Percentiles rank a stretch among this genome's conserved stretches.
phyloP scores from a whole-genome alignment of 2,113 vertebrate species.

The Trematocara macrostoma region DNA sequence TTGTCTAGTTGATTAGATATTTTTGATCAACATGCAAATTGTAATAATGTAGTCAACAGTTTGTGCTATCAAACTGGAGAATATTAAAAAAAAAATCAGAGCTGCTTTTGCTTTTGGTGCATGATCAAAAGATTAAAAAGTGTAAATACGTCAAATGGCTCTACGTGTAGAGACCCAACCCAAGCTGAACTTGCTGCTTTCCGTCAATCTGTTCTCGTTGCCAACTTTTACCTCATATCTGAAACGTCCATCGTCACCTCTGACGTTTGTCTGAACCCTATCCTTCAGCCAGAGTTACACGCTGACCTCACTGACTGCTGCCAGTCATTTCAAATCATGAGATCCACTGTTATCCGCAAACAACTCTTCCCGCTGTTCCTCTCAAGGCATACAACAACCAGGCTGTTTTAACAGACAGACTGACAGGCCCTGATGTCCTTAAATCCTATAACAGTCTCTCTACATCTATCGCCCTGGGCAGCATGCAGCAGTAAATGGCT shows the following conservation, averaged over 20 bases:
- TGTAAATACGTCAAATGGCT: not conserved
- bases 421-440: slow-evolving; percentile 45
- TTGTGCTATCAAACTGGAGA: not conserved
- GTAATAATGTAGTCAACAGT: not conserved
- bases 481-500: slow-evolving; percentile 38
- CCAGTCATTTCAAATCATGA: slow-evolving; percentile 14
- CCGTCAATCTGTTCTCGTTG: not conserved
- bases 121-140: not conserved
- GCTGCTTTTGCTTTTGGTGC: not conserved
- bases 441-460: slow-evolving; percentile 48
- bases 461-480: slow-evolving; percentile 47
- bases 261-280: not conserved
- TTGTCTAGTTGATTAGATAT: not conserved
- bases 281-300: not conserved
- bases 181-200: not conserved
- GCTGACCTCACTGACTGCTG: not conserved
- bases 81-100: not conserved
- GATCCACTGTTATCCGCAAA: slow-evolving; percentile 15
- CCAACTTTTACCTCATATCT: not conserved
- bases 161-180: not conserved
- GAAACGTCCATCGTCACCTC: not conserved
- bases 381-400: not conserved
- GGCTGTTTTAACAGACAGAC: slow-evolving; percentile 41
- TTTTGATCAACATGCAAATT: not conserved
- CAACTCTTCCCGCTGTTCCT: slow-evolving; percentile 10